Percentiles rank a stretch among this genome's conserved stretches.
These are phyloP conservation scores for Globia sparganii DNA, from an alignment of 2,888 invertebrate genomes.

Conservation along the genomic window DNA sequence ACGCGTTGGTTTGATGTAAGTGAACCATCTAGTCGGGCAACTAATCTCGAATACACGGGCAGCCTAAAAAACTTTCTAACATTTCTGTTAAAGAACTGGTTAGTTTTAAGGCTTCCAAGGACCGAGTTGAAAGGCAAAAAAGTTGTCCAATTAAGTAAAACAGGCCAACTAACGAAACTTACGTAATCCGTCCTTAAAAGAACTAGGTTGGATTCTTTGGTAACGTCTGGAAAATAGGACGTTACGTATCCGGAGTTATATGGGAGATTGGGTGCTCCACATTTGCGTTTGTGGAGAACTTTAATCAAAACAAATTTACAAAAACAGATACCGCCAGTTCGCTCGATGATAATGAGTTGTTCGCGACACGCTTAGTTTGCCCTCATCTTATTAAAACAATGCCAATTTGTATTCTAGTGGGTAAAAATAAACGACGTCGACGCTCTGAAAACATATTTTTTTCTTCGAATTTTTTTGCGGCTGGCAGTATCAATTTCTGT, in stretches of 20 bases:
- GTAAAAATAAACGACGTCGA: conserved; percentile 67
- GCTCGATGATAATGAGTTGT: conserved; percentile 68
- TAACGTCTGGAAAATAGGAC: conserved; percentile 48
- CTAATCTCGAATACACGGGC: conserved; percentile 36
- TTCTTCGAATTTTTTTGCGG: conserved; percentile 58
- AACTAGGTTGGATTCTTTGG: conserved; percentile 50
- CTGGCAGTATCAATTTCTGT: conserved; percentile 56
- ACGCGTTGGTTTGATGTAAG: conserved; percentile 17
- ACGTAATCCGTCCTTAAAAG: conserved; percentile 57
- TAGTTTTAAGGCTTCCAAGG: conserved; percentile 57
- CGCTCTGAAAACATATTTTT: conserved; percentile 69
- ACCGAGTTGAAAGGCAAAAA: conserved; percentile 56
- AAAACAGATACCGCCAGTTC: conserved; percentile 65
- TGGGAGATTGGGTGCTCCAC: conserved; percentile 41
- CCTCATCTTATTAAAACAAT: conserved; percentile 71
- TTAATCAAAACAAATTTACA: conserved; percentile 69
- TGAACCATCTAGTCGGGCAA: conserved; percentile 45
- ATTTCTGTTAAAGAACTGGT: conserved; percentile 65
- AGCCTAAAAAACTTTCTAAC: conserved; percentile 55
- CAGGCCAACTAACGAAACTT: conserved; percentile 54
- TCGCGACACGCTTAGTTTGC: conserved; percentile 69
- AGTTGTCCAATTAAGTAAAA: conserved; percentile 67
- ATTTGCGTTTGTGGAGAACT: conserved; percentile 55
- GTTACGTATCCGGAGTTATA: conserved; percentile 25
- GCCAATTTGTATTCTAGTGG: conserved; percentile 71